Conservation (phyloP, 2,888 invertebrate species). For the Muscina levida region DNA sequence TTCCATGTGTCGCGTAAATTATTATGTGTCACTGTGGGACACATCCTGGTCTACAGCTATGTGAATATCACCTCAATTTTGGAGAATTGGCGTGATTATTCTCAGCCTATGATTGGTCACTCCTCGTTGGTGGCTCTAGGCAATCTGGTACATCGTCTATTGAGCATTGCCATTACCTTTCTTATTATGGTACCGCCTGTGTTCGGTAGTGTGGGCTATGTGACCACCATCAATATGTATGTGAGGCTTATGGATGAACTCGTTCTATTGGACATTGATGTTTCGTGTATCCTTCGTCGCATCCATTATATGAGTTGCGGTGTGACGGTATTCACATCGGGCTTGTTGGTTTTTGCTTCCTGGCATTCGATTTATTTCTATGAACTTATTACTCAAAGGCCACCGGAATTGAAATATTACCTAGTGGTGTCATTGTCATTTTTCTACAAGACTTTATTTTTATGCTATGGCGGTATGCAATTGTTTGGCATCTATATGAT, state of each 20-base stretch:
- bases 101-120: constrained; percentile 68
- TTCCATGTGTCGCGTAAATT: constrained; percentile 65
- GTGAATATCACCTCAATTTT: constrained; percentile 67
- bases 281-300: constrained; percentile 48
- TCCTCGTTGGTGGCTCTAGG: constrained; percentile 60
- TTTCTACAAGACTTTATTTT: constrained; percentile 67
- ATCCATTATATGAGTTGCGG: constrained; percentile 49
- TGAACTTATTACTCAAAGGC: constrained; percentile 60
- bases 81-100: constrained; percentile 65
- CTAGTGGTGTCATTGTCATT: constrained; percentile 66
- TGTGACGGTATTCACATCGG: background rate
- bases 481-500: constrained; percentile 62
- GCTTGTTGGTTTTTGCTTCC: constrained; percentile 49
- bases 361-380: constrained; percentile 69
- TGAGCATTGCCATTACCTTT: constrained; percentile 66
- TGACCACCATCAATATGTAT: constrained; percentile 61
- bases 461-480: constrained; percentile 64
- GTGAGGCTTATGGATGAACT: constrained; percentile 57
- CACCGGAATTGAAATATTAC: constrained; percentile 65
- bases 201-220: constrained; percentile 42
- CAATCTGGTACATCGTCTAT: constrained; percentile 65
- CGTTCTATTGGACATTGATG: constrained; percentile 60
- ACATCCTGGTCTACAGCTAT: constrained; percentile 66
- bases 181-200: constrained; percentile 59
- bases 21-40: constrained; percentile 55